Conservation (phyloP, 2,113 vertebrate species). For the Anser cygnoides region DNA sequence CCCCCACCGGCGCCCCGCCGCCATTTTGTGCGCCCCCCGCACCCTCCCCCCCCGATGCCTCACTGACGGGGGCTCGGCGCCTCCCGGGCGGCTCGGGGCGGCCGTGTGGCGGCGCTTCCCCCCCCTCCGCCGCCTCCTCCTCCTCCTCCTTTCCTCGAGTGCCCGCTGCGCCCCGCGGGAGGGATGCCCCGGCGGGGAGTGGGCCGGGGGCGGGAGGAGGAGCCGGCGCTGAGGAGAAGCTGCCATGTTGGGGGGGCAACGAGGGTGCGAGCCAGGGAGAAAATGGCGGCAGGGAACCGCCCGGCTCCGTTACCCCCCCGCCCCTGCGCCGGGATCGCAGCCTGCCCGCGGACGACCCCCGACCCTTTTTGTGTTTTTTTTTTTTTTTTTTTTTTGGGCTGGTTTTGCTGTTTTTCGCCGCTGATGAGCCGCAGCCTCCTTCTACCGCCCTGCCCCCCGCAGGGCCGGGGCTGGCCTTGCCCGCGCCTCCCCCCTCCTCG, state of each 20-base stretch:
- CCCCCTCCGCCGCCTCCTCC: too few species aligned
- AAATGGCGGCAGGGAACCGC: constrained; percentile 56
- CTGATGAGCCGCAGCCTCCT: accelerated
- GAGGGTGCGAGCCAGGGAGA: constrained; percentile 9
- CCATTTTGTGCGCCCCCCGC: neutral
- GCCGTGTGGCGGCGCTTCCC: neutral
- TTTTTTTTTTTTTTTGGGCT: neutral
- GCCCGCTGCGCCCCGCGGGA: neutral
- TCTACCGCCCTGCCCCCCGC: accelerated
- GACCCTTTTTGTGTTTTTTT: too few species aligned
- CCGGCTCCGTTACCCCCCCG: neutral
- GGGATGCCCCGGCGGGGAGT: neutral
- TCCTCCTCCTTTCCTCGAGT: neutral
- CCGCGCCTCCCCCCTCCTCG: accelerated
- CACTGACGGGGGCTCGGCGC: accelerated
- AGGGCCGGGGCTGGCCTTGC: neutral
- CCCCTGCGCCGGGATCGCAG: neutral
- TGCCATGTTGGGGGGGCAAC: constrained; percentile 40
- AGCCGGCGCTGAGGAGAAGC: neutral
- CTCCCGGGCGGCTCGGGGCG: too few species aligned
- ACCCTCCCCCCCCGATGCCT: accelerated
- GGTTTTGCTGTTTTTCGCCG: accelerated
- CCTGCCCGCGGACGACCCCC: neutral
- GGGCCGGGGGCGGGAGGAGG: neutral
- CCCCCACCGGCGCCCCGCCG: neutral